Base-by-base conservation (phyloP, 1,140 invertebrate species). In the Lepidostoma basale region DNA sequence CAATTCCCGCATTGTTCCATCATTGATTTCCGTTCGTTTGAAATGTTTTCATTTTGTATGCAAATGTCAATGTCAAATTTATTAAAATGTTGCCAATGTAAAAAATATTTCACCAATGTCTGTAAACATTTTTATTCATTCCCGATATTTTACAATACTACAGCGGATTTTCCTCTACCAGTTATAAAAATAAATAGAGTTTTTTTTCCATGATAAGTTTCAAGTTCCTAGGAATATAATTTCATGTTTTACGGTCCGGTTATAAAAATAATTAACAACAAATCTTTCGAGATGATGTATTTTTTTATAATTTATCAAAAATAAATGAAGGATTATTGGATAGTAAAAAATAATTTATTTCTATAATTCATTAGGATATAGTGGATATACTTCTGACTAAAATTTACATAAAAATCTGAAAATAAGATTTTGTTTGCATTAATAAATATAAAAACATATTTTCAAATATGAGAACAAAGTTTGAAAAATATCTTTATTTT, bases 1-100 rank as follows among this genome's bases (percentile, higher is more conserved):
- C 49, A 54, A 54, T 54, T 54, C 9, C 14, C n/a, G 14, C 49
- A 54, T 54, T 28, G 26, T 54, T 5, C 1, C 1, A 62, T 44
- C 10, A 62, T 62, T 16, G 58, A 62, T 62, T 59, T 62, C 58
- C 58, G 58, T 40, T 44, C 23, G 25, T 44, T 44, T 26, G 40
- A 62, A 62, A 62, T 62, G 58, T 62, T 40, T 62, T 62, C 36
- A 44, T 62, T 62, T 44, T 45, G 20, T 14, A 5, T 25, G 39
- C 39, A 62, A 18, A 14, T 42, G 40, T 42, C 40, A 62, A 28
- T 23, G 58, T 62, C 58, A 62, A 62, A 54, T 28, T 54, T 23
- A 33, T 54, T n/a, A 8, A 10, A 16, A 26, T 62, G 58, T 44
- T 26, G 58, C 58, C n/a, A 20, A 22, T 12, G 23, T 39, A 5